Conservation (phyloP, 30 jellyfish, hydroid and myxozoan genomes). For the Aurelia aurita region DNA sequence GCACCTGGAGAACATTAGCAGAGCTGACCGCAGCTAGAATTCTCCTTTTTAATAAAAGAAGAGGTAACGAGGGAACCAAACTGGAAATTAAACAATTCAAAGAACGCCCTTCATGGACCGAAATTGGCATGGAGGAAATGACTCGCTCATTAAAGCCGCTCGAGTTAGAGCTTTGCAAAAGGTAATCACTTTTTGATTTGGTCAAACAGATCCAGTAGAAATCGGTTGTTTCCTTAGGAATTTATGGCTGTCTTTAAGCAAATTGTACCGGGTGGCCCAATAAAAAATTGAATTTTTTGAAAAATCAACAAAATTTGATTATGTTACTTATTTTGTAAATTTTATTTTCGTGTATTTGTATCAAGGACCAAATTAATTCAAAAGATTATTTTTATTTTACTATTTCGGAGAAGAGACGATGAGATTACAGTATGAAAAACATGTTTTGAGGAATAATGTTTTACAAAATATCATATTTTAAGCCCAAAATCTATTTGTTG, state of each 20-base stretch:
- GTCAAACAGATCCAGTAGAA: neutral
- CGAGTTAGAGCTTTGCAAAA: conserved; percentile 48
- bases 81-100: conserved; percentile 20
- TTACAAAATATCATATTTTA: no score
- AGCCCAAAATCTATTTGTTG: no score
- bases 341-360: no score
- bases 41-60: conserved; percentile 32
- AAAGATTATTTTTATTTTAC: no score
- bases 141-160: conserved; percentile 25
- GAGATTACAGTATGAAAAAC: no score
- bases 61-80: conserved; percentile 55
- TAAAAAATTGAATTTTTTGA: no score
- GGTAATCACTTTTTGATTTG: conserved; percentile 2
- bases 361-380: no score
- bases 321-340: no score
- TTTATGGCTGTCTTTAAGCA: neutral
- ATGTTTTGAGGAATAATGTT: no score
- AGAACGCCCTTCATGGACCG: conserved; percentile 26
- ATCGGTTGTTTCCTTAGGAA: neutral
- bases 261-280: no score
- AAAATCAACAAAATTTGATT: no score
- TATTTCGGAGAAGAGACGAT: no score
- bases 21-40: conserved; percentile 52
- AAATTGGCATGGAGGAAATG: conserved; percentile 39
- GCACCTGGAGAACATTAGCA: conserved; percentile 40